Evolutionary conservation across 2,113 vertebrate species (phyloP).

Genomic region (Perca fluviatilis): DNA sequence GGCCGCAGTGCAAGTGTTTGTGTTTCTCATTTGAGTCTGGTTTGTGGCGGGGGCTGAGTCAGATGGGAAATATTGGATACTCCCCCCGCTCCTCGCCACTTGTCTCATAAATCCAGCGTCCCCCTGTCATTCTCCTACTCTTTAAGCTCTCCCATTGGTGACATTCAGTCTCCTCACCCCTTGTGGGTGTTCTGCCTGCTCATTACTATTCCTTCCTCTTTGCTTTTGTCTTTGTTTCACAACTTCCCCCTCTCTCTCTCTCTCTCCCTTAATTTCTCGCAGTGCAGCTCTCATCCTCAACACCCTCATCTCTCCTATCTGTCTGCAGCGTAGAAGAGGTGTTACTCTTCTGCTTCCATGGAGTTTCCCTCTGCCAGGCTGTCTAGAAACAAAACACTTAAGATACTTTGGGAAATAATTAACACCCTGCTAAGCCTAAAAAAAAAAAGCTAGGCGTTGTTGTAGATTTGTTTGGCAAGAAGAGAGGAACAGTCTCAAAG

Average conservation of each 20-base stretch:
- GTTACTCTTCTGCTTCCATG: conserved; percentile 18
- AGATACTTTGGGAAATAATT: conserved; percentile 62
- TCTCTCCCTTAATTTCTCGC: not conserved
- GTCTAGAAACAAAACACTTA: conserved; percentile 43
- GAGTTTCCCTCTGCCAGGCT: conserved; percentile 40
- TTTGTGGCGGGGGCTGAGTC: conserved; percentile 58
- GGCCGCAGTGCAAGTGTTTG: conserved; percentile 62
- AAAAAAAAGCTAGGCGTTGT: conserved; percentile 17
- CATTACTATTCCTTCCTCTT: conserved; percentile 25
- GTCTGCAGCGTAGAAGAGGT: conserved; percentile 7
- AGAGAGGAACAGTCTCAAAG: not conserved
- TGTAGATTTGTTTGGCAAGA: conserved; percentile 5
- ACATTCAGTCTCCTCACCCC: conserved; percentile 32
- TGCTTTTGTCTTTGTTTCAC: conserved; percentile 46
- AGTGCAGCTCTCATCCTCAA: conserved; percentile 13
- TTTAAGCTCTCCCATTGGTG: conserved; percentile 48
- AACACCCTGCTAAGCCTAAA: conserved; percentile 28
- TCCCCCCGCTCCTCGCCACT: conserved; percentile 25
- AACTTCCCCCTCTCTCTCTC: not conserved
- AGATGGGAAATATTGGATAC: conserved; percentile 63
- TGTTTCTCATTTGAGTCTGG: conserved; percentile 72
- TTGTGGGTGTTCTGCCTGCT: conserved; percentile 18
- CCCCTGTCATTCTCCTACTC: conserved; percentile 33
- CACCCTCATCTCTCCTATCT: conserved; percentile 3
- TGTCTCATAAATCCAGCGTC: conserved; percentile 63